These are phyloP conservation scores for Pelecanoides urinatrix DNA, from an alignment of 2,113 vertebrate genomes.

Conservation along the genomic window DNA sequence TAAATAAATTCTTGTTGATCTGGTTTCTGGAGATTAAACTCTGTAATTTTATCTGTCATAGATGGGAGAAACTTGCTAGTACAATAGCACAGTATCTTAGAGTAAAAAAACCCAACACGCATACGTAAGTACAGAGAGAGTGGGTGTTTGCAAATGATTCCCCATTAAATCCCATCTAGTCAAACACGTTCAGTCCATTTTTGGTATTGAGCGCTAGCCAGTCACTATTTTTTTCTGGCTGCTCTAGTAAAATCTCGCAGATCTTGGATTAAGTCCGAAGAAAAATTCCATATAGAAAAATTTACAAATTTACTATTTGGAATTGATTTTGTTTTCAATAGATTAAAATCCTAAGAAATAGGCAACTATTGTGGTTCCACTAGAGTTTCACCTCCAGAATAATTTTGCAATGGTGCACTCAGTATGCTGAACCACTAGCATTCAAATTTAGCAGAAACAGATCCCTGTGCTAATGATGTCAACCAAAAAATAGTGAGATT, in stretches of 20 bases:
- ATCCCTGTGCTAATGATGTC: neutral
- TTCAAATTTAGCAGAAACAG: neutral
- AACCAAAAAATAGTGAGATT: neutral
- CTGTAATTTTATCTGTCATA: slow-evolving; percentile 66
- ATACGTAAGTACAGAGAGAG: neutral
- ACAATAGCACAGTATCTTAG: slow-evolving; percentile 27
- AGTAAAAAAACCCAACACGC: neutral
- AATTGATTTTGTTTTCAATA: neutral
- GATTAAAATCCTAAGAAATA: neutral
- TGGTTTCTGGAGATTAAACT: slow-evolving; percentile 70
- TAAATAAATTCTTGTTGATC: slow-evolving; percentile 63
- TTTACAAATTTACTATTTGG: neutral
- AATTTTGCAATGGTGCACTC: neutral
- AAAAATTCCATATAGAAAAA: neutral
- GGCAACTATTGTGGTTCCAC: neutral
- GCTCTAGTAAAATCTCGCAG: neutral
- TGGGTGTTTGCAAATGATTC: slow-evolving; percentile 13
- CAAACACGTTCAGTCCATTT: neutral
- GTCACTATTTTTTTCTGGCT: neutral
- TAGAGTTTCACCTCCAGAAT: neutral
- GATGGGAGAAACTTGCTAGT: slow-evolving; percentile 54
- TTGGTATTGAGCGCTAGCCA: neutral
- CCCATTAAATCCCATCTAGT: neutral
- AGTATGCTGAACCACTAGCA: neutral
- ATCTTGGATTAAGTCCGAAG: neutral